These are phyloP conservation scores for Mythimna lalbum DNA, from an alignment of 2,888 invertebrate genomes.

Conservation along the genomic window DNA sequence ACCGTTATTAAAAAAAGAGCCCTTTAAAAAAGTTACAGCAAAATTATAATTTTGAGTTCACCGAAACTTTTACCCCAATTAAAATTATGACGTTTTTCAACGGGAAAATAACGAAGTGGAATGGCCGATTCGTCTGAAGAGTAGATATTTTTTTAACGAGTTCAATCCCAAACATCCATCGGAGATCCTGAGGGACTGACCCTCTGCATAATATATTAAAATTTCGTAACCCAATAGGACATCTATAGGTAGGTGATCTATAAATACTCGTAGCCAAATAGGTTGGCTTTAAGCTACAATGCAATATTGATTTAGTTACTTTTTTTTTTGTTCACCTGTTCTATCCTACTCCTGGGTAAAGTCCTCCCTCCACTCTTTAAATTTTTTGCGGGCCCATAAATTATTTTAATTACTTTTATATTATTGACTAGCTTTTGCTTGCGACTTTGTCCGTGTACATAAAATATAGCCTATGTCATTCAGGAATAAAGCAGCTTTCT, in stretches of 20 bases:
- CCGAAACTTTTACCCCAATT: constrained; percentile 58
- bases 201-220: constrained; percentile 38
- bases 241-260: constrained; percentile 15
- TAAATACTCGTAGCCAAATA: background rate
- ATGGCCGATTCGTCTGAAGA: constrained; percentile 43
- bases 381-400: too few species aligned
- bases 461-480: too few species aligned
- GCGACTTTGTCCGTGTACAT: too few species aligned
- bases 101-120: constrained; percentile 62
- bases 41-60: constrained; percentile 15
- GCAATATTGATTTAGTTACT: too few species aligned
- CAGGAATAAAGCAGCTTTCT: too few species aligned
- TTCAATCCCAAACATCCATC: constrained; percentile 47
- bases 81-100: constrained; percentile 55
- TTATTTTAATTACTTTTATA: too few species aligned
- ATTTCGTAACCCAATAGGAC: constrained; percentile 33
- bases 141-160: constrained; percentile 62
- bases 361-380: too few species aligned
- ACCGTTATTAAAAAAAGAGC: constrained; percentile 9
- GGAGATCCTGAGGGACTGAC: constrained; percentile 9
- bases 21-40: constrained; percentile 11
- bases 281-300: constrained; percentile 12
- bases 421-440: too few species aligned
- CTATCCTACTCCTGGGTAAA: too few species aligned
- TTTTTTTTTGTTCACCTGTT: too few species aligned